Evolutionary conservation across 2,888 invertebrate species (phyloP), one percentile per base, ranked within the genome.

Genomic region (Eurytoma adleriae): DNA sequence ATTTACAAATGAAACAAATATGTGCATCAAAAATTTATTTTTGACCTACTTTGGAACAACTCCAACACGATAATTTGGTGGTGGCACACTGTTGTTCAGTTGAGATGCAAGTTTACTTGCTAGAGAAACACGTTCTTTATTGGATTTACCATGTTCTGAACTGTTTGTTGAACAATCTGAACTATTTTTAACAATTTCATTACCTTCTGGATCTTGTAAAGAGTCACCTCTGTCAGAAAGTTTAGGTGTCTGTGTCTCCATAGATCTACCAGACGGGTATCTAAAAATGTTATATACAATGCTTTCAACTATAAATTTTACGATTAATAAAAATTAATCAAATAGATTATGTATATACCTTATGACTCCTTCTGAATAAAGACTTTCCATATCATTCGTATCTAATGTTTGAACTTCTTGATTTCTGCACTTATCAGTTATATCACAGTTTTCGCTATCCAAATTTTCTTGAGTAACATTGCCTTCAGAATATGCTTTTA

Each of bases 1-100:
- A 18, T 18, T 13, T 30, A 73, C 52, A 59, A 59, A 16, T 20
- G 54, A 20, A 20, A 48, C 4, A 50, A 59, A 74, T 20, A 80
- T 40, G 1, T 1, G 10, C 5, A 40, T 10, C 40, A 40, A 40
- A 40, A 40, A 40, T 7, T 20, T 56, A 52, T 52, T 57, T 66
- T 69, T 67, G 69, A 77, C 87, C 57, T 89, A 91, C 91, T 90
- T 91, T 61, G 91, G 91, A 79, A 91, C 87, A 83, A 89, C 88
- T 82, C 91, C 91, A 82, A 88, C 86, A 61, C 93, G 92, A 87
- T 93, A 93, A 86, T 84, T 87, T 0, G 85, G 61, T 0, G 85
- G 72, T 67, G 84, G 84, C 71, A 85, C 75, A 50, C 80, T 85
- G 69, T 85, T 87, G 76, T 85, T 87, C 10, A 86, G 72, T 62